phyloP scores from a whole-genome alignment of 2,113 vertebrate species.

The Mus pahari region DNA sequence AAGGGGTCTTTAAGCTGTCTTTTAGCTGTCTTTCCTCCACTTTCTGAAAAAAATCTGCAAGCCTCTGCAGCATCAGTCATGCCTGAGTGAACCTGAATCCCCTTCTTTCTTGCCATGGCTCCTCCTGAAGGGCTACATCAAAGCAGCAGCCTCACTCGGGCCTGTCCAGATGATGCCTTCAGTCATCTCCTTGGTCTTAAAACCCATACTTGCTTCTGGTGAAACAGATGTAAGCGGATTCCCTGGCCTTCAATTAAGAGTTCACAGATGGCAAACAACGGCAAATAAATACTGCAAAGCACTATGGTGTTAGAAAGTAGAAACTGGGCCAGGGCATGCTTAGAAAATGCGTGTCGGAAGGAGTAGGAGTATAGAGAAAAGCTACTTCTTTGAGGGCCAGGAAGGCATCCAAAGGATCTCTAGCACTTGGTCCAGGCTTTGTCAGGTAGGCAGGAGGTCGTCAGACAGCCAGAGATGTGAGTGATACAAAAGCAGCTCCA shows the following conservation, averaged over 20 bases:
- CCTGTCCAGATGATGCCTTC: neutral
- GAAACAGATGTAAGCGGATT: neutral
- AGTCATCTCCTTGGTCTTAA: neutral
- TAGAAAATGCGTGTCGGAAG: neutral
- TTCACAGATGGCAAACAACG: conserved; percentile 3
- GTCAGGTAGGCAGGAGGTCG: neutral
- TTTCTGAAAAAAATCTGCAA: neutral
- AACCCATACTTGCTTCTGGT: neutral
- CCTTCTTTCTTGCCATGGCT: neutral
- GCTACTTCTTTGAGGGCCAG: neutral
- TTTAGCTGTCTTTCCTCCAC: neutral
- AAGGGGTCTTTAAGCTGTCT: neutral
- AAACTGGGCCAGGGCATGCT: neutral
- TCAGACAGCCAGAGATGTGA: neutral
- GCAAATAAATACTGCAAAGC: conserved; percentile 39
- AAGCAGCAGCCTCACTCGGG: neutral
- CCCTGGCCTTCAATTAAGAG: conserved; percentile 38
- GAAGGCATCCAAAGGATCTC: neutral
- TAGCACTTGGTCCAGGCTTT: neutral
- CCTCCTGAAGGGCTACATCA: neutral
- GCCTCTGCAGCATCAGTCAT: neutral
- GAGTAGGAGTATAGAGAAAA: neutral
- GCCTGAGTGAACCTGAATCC: neutral
- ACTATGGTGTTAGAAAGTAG: conserved; percentile 7
- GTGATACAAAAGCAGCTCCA: neutral